Conservation (phyloP, 2,888 invertebrate species). For the Thecophora atra region DNA sequence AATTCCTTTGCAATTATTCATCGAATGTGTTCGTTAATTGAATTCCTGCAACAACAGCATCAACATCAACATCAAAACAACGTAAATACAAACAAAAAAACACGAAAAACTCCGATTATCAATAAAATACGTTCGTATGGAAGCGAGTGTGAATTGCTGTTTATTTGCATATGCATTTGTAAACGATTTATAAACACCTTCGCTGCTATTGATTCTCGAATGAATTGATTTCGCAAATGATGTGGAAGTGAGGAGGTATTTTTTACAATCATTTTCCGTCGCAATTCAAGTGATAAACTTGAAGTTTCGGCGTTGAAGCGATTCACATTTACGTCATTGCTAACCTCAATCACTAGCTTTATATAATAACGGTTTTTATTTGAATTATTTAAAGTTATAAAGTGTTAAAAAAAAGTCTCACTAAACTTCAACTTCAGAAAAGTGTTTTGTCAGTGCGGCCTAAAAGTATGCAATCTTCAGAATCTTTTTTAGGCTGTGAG, state of each 20-base stretch:
- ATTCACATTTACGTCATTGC: no score
- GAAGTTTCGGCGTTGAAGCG: no score
- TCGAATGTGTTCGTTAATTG: constrained; percentile 42
- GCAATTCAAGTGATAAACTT: background rate
- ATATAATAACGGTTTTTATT: no score
- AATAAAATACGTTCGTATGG: background rate
- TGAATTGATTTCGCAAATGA: constrained; percentile 31
- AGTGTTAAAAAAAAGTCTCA: no score
- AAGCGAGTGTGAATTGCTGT: background rate
- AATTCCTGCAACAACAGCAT: constrained; percentile 36
- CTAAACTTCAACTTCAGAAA: no score
- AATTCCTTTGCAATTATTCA: constrained; percentile 43
- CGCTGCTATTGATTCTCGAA: constrained; percentile 26
- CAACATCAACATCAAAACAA: constrained; percentile 9
- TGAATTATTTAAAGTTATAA: no score
- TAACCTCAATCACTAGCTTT: no score
- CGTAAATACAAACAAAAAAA: background rate
- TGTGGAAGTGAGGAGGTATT: constrained; percentile 3
- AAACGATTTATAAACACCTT: background rate
- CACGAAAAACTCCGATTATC: background rate
- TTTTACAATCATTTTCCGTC: background rate
- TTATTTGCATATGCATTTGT: background rate
- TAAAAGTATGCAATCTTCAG: no score
- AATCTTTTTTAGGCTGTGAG: no score
- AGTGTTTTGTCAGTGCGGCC: no score